Evolutionary conservation across 2,888 invertebrate species (phyloP).

Genomic region (Pristionchus fissidentatus): DNA sequence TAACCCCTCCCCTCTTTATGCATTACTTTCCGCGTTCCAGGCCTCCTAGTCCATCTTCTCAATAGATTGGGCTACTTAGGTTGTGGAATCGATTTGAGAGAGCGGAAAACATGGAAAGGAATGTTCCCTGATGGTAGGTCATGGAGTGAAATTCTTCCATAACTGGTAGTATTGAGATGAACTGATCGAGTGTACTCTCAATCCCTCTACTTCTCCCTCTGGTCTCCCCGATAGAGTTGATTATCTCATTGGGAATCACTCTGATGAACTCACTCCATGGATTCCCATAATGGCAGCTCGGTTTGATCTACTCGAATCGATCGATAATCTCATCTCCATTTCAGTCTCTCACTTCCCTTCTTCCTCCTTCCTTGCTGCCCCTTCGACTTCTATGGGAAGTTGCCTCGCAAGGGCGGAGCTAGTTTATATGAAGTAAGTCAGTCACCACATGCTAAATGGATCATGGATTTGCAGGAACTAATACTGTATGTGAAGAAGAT

Average conservation of each 20-base stretch:
- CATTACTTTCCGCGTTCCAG: neutral
- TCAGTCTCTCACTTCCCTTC: conserved; percentile 80
- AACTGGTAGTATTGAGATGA: neutral
- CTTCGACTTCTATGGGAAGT: conserved; percentile 92
- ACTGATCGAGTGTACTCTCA: conserved; percentile 20
- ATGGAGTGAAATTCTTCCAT: neutral
- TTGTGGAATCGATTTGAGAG: conserved; percentile 77
- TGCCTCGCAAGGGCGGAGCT: neutral
- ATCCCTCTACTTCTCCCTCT: conserved; percentile 26
- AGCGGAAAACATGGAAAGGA: conserved; percentile 88
- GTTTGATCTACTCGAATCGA: conserved; percentile 53
- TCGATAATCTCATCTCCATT: conserved; percentile 48
- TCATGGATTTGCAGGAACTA: conserved; percentile 16
- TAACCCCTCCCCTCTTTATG: neutral
- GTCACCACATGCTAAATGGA: neutral
- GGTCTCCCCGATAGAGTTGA: conserved; percentile 61
- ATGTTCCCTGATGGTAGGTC: conserved; percentile 54
- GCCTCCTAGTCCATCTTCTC: conserved; percentile 67
- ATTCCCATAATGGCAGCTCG: conserved; percentile 92
- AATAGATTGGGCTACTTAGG: conserved; percentile 58
- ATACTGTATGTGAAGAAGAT: conserved; percentile 64
- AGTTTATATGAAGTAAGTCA: conserved; percentile 43
- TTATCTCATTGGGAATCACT: conserved; percentile 93
- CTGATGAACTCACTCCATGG: conserved; percentile 99
- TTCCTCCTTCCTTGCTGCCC: conserved; percentile 96